Evolutionary conservation across 2,113 vertebrate species (phyloP), one percentile per base, ranked within the genome.

Genomic region (Etheostoma cragini): DNA sequence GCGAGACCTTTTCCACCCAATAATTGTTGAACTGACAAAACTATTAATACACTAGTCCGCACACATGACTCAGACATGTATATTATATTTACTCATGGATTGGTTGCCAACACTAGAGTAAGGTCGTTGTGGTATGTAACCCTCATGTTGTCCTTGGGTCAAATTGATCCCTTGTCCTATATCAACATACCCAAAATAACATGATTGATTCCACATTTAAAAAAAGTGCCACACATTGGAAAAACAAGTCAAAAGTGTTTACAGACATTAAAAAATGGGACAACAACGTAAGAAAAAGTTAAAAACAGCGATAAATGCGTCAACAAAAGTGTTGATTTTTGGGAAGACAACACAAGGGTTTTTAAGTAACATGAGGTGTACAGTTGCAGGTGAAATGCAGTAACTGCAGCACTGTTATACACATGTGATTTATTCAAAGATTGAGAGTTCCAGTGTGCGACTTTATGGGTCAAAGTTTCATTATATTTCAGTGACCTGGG

Each of bases 31-130:
- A 8, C 16, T 47, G 38, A 58, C 38, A 21, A 13, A 57, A 50
- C 57, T 76, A 56, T 75, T 69, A 62, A 75, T 76, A 71, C 8
- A 46, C 66, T 53, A 26, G 11, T 38, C 50, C 22, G 61, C 21
- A 47, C 61, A 17, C 50, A 10, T 58, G 68, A 85, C 16, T 73
- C 78, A 68, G 47, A 53, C 60, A 7, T 24, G 15, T 50, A 35
- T 10, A 46, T 54, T 50, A 35, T 19, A 73, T 62, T 63, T 52
- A 68, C n/a, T 52, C 5, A 0, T 1, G 35, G 58, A 65, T n/a
- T 46, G 62, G 77, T 76, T 50, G 62, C 19, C 15, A 61, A 45
- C 60, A 52, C 46, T 35, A 15, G 30, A 78, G 47, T 54, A 5
- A 78, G 17, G 47, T 53, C 24, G 0, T 1, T 7, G 61, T 47